Percentiles rank a stretch among this genome's conserved stretches.
Conservation (phyloP, 1,140 invertebrate species). For the Pogonomyrmex californicus region DNA sequence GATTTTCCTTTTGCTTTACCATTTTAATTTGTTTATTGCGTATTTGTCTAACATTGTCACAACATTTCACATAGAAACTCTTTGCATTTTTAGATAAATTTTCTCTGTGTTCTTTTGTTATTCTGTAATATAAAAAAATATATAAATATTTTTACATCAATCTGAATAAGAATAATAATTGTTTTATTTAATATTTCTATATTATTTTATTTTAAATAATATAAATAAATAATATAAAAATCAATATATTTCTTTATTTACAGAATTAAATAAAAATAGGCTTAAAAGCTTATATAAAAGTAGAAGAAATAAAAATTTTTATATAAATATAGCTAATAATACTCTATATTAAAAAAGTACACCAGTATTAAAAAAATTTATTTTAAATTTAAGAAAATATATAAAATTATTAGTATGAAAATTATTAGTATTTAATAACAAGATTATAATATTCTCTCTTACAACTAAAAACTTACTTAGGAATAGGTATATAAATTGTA, state of each 20-base stretch:
- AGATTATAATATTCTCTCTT: conserved; percentile 44
- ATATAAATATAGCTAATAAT: background rate
- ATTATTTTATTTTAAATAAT: background rate
- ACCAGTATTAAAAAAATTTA: background rate
- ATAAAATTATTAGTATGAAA: conserved; percentile 34
- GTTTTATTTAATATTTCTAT: background rate
- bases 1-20: conserved; percentile 89
- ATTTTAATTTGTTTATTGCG: conserved; percentile 92
- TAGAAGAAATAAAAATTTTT: background rate
- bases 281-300: too few relatives aligned
- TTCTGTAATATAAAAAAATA: conserved; percentile 85
- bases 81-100: conserved; percentile 95
- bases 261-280: background rate
- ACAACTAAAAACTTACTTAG: conserved; percentile 89
- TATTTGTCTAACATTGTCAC: conserved; percentile 92
- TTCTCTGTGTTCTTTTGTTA: conserved; percentile 97
- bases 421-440: conserved; percentile 26
- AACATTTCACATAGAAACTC: conserved; percentile 92
- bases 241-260: background rate
- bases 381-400: background rate
- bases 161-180: background rate
- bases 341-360: background rate
- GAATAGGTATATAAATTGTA: conserved; percentile 94
- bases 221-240: background rate
- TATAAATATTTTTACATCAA: conserved; percentile 49